Percentiles rank a stretch among this genome's conserved stretches.
Conservation (phyloP, 2,888 invertebrate genomes). For the Glaucopsyche alexis region DNA sequence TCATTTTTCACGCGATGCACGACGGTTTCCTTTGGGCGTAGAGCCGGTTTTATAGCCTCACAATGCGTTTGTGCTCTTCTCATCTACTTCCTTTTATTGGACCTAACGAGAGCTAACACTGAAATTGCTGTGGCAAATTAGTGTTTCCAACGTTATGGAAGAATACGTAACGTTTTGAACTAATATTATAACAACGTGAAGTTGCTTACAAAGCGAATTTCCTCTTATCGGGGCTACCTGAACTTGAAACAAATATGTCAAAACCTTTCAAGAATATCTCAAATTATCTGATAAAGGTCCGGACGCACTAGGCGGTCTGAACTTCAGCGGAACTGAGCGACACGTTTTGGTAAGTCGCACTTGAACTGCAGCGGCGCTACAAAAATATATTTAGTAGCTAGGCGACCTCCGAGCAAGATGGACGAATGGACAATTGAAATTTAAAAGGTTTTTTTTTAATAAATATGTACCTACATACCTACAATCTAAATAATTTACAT, state of each 20-base stretch:
- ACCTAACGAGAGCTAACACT: conserved; percentile 73
- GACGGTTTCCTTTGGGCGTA: conserved; percentile 66
- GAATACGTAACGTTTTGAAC: neutral
- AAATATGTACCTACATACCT: too few relatives aligned
- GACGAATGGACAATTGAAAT: too few relatives aligned
- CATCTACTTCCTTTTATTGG: conserved; percentile 72
- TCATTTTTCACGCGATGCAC: conserved; percentile 61
- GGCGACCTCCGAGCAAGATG: too few relatives aligned
- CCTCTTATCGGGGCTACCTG: neutral
- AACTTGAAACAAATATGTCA: neutral
- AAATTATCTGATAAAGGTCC: conserved; percentile 16
- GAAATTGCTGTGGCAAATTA: conserved; percentile 51
- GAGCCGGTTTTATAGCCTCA: conserved; percentile 73
- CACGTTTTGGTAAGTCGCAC: too few relatives aligned
- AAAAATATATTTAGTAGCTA: too few relatives aligned
- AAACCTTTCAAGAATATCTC: neutral
- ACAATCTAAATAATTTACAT: too few relatives aligned
- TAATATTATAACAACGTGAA: too few relatives aligned
- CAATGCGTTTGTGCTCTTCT: conserved; percentile 77
- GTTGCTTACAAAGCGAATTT: too few relatives aligned
- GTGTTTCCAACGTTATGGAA: neutral
- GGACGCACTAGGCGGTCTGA: too few relatives aligned
- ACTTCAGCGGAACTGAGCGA: too few relatives aligned
- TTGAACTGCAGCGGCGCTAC: too few relatives aligned
- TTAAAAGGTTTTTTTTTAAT: too few relatives aligned